A percentile compares a stretch with the other conserved stretches of the same genome.
Evolutionary conservation across 2,888 invertebrate species (phyloP).

Genomic region (Halictus ligatus): DNA sequence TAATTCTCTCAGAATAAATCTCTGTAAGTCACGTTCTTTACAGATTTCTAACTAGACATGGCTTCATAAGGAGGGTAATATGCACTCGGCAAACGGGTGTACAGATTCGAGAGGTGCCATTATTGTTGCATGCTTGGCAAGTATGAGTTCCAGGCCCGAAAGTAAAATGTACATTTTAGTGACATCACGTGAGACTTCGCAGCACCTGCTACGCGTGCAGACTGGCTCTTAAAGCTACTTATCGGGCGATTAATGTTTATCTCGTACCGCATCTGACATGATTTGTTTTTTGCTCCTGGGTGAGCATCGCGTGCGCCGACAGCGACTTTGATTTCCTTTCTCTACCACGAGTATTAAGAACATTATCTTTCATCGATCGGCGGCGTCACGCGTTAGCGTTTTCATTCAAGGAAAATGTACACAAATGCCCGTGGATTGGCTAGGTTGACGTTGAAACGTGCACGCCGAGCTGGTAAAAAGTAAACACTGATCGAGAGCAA

Average conservation of each 20-base stretch:
- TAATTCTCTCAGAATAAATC: too few species aligned
- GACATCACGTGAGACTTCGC: conserved; percentile 27
- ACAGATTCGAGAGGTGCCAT: not conserved
- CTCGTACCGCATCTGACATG: conserved; percentile 6
- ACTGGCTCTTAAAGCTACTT: conserved; percentile 36
- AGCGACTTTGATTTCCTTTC: not conserved
- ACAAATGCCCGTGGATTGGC: not conserved
- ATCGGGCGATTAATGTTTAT: conserved; percentile 24
- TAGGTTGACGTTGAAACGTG: not conserved
- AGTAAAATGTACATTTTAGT: conserved; percentile 26
- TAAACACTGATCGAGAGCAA: not conserved
- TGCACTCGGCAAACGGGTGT: not conserved
- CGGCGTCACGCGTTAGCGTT: not conserved
- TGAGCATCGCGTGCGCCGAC: not conserved
- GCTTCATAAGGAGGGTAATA: not conserved
- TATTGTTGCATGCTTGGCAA: conserved; percentile 18
- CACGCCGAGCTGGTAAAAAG: not conserved
- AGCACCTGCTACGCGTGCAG: conserved; percentile 37
- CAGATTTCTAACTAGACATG: not conserved
- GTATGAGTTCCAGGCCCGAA: conserved; percentile 19
- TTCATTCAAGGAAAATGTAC: not conserved
- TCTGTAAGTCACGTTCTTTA: too few species aligned
- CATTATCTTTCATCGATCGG: not conserved
- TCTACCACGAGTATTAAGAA: not conserved
- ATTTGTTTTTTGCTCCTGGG: not conserved